A percentile compares a stretch with the other conserved stretches of the same genome.
phyloP scores from a whole-genome alignment of 2,113 vertebrate species.

The Dendropsophus ebraccatus region DNA sequence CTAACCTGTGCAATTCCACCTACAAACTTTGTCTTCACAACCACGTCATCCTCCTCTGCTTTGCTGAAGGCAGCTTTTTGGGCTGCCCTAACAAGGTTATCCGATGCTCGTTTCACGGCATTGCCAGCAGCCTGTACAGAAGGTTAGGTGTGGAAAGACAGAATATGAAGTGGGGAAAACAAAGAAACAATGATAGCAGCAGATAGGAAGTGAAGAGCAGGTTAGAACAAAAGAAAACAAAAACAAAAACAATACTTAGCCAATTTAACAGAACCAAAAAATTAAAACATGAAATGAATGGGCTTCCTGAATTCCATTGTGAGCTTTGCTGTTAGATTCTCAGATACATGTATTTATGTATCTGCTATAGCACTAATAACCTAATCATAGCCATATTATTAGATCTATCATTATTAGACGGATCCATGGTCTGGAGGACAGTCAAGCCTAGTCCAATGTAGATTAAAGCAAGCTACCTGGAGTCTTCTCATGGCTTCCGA shows the following conservation, averaged over 20 bases:
- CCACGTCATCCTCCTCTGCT: conserved; percentile 89
- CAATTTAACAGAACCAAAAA: background rate
- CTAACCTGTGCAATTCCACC: conserved; percentile 97
- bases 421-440: background rate
- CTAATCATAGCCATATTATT: background rate
- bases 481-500: conserved; percentile 97
- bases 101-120: conserved; percentile 96
- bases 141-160: conserved; percentile 27
- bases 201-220: background rate
- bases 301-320: conserved; percentile 48
- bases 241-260: background rate
- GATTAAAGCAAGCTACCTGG: conserved; percentile 79
- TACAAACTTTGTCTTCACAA: conserved; percentile 97
- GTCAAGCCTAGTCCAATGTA: conserved; percentile 25
- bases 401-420: background rate
- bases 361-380: background rate
- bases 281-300: conserved; percentile 21
- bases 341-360: background rate
- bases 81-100: conserved; percentile 96
- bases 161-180: background rate
- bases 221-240: conserved; percentile 1
- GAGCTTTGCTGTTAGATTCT: conserved; percentile 42
- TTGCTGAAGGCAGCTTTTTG: conserved; percentile 97
- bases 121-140: conserved; percentile 87
- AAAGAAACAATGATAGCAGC: background rate